Evolutionary conservation across 2,113 vertebrate genomes (phyloP).

Genomic region (Nibea coibor): DNA sequence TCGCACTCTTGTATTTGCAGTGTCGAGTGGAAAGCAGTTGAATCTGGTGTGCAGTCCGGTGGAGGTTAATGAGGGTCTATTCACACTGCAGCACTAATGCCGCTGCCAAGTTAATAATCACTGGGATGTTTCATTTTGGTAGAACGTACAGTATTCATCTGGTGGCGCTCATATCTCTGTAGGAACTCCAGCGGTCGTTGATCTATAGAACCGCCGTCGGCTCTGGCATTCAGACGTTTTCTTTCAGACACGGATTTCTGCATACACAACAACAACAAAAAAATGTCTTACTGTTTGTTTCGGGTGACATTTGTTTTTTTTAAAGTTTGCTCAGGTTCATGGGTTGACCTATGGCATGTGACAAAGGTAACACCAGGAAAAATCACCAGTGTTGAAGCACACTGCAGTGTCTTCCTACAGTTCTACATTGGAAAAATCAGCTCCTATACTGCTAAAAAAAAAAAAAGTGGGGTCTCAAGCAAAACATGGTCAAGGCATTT

Average conservation of each 20-base stretch:
- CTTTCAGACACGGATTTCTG: not conserved
- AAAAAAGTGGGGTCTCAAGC: too few relatives aligned
- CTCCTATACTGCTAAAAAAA: too few relatives aligned
- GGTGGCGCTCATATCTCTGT: not conserved
- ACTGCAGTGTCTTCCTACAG: not conserved
- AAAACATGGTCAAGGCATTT: too few relatives aligned
- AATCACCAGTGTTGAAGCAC: not conserved
- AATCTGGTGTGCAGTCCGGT: conserved; percentile 31
- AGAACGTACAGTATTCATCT: conserved; percentile 6
- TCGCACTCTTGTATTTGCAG: conserved; percentile 13
- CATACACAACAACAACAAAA: not conserved
- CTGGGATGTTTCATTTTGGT: conserved; percentile 30
- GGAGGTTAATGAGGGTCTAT: conserved; percentile 53
- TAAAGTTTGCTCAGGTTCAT: not conserved
- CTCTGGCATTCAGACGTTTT: not conserved
- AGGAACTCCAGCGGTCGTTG: not conserved
- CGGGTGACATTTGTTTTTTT: not conserved
- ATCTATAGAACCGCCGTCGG: not conserved
- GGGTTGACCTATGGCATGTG: not conserved
- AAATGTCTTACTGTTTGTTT: not conserved
- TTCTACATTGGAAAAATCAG: not conserved
- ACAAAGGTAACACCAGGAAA: not conserved
- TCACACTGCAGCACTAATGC: conserved; percentile 40
- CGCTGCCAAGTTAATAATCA: conserved; percentile 48
- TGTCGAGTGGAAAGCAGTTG: conserved; percentile 4